phyloP scores from a whole-genome alignment of 2,888 invertebrate species.

The Gortyna flavago region DNA sequence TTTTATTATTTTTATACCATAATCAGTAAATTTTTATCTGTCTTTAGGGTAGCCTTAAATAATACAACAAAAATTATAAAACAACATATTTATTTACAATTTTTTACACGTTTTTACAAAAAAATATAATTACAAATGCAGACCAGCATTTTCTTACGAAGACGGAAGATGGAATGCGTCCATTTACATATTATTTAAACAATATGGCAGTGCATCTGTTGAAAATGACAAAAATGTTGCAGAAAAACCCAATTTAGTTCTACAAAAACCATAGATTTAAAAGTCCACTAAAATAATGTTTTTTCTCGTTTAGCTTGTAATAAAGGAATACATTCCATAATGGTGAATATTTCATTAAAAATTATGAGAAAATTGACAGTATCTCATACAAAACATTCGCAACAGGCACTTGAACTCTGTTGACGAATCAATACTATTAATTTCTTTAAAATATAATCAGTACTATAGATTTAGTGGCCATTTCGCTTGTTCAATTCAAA shows the following conservation, averaged over 20 bases:
- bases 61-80: conserved; percentile 20
- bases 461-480: background rate
- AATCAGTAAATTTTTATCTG: too few species aligned
- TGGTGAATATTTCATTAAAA: background rate
- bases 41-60: background rate
- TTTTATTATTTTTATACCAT: too few species aligned
- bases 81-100: conserved; percentile 72
- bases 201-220: conserved; percentile 58
- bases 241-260: conserved; percentile 27
- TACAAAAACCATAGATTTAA: conserved; percentile 12
- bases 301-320: background rate
- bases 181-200: conserved; percentile 57
- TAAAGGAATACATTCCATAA: background rate
- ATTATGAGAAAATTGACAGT: background rate
- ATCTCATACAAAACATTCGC: background rate
- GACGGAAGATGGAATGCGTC: conserved; percentile 50
- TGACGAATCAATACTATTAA: background rate
- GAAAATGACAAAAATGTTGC: conserved; percentile 18
- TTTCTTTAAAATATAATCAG: background rate
- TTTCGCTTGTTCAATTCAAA: conserved; percentile 6
- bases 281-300: background rate
- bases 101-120: conserved; percentile 69
- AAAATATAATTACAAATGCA: conserved; percentile 59
- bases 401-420: background rate
- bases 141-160: conserved; percentile 55